Evolutionary conservation across 2,113 vertebrate species (phyloP), one percentile per base, ranked within the genome.

Genomic region (Etheostoma cragini): DNA sequence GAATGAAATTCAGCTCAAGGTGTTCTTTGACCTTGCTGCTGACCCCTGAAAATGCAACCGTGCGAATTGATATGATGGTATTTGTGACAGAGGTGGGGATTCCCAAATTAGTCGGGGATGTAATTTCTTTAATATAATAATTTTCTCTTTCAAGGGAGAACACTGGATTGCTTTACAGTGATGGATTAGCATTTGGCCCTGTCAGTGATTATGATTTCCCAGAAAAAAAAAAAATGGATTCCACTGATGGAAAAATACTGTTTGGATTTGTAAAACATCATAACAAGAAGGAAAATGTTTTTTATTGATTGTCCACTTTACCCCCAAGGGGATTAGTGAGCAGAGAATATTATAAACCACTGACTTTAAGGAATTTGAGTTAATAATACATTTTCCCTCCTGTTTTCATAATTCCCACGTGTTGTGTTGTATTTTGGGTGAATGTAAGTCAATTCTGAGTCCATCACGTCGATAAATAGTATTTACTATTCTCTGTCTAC

Each of bases 1-100:
- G 38, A 87, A 80, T 74, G 57, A 78, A 80, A 60, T 73, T 57
- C 65, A 38, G 49, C 72, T 67, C 4, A 10, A 63, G 56, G 50
- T 0, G 60, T 54, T 61, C 61, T 80, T 56, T 53, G 42, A 79
- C 76, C 10, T 10, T 42, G 49, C 72, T 1, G 42, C 63, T 45
- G 83, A 66, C 35, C 74, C 64, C 57, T 56, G 30, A 75, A 69
- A 82, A 56, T 47, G 75, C 76, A 80, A 53, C 72, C 2, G 21
- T 2, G 42, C 16, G 45, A 74, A 79, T 26, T 83, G 82, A 85
- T 77, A 64, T 50, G 22, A 19, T 14, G 65, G 62, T 53, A 56
- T 83, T 45, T 72, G 61, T 60, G 62, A 58, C 71, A 46, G 12
- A 30, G 50, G 13, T 45, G 19, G 66, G 21, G 70, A 11, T 42